Evolutionary conservation across 2,113 vertebrate genomes (phyloP).

Genomic region (Nothoprocta pentlandii): DNA sequence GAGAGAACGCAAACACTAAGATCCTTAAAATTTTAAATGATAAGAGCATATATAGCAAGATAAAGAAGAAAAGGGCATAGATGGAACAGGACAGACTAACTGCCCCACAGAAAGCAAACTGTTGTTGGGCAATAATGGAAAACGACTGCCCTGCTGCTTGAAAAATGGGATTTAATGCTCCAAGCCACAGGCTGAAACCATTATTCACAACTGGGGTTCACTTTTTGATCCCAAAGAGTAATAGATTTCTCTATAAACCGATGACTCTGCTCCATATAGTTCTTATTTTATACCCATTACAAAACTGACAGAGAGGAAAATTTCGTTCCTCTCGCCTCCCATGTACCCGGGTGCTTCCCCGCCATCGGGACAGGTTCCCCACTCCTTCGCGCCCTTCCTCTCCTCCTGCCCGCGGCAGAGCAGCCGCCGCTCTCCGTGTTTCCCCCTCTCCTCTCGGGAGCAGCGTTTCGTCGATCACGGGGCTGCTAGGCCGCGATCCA

Average conservation of each 20-base stretch:
- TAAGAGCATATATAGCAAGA: neutral
- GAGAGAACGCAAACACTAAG: neutral
- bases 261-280: slow-evolving; percentile 53
- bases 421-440: slow-evolving; percentile 18
- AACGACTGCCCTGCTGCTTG: slow-evolving; percentile 53
- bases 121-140: slow-evolving; percentile 31
- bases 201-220: slow-evolving; percentile 49
- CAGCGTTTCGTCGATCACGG: slow-evolving; percentile 48
- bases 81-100: neutral
- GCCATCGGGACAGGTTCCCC: slow-evolving; percentile 15
- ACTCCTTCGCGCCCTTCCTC: slow-evolving; percentile 27
- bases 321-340: slow-evolving; percentile 13
- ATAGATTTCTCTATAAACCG: slow-evolving; percentile 61
- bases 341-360: neutral
- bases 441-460: slow-evolving; percentile 35
- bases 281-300: slow-evolving; percentile 54
- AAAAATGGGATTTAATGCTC: slow-evolving; percentile 53
- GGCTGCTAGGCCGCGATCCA: slow-evolving; percentile 43
- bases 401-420: neutral
- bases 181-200: slow-evolving; percentile 54
- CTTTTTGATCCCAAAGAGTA: slow-evolving; percentile 59
- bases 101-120: slow-evolving; percentile 1
- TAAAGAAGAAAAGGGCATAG: neutral
- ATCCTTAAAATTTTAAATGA: slow-evolving; percentile 34
- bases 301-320: slow-evolving; percentile 13